Conservation (phyloP, 2,113 vertebrate genomes). For the Pluvianellus socialis region DNA sequence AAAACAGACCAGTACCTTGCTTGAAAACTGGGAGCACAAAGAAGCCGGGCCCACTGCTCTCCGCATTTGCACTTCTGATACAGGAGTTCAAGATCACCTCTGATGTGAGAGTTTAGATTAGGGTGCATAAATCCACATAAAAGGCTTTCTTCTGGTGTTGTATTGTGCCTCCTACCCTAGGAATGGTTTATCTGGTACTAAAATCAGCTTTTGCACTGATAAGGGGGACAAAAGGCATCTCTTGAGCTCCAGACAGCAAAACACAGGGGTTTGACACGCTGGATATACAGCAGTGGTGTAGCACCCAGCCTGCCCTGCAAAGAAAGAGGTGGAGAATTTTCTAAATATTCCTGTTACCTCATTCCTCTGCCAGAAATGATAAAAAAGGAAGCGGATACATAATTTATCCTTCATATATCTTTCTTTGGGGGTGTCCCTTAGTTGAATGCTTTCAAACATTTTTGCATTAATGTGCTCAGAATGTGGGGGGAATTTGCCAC, state of each 20-base stretch:
- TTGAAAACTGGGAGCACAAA: neutral
- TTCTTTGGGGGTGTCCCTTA: neutral
- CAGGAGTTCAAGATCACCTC: neutral
- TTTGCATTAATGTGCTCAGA: neutral
- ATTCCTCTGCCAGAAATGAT: neutral
- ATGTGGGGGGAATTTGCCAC: neutral
- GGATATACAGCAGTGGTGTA: neutral
- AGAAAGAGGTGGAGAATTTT: neutral
- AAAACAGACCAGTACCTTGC: neutral
- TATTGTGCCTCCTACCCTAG: neutral
- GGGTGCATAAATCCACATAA: neutral
- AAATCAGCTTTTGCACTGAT: neutral
- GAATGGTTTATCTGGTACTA: neutral
- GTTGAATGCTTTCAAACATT: neutral
- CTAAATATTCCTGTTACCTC: neutral
- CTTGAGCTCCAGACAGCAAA: neutral
- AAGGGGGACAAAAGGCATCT: neutral
- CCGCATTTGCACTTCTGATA: neutral
- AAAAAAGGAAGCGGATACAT: neutral
- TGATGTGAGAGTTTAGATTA: neutral
- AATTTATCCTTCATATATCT: neutral
- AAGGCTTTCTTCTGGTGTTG: neutral
- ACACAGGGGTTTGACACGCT: rapidly evolving
- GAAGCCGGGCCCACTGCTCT: neutral
- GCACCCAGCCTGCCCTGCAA: neutral